Conservation (phyloP, 1,140 invertebrate species). For the Megalonaias nervosa region DNA sequence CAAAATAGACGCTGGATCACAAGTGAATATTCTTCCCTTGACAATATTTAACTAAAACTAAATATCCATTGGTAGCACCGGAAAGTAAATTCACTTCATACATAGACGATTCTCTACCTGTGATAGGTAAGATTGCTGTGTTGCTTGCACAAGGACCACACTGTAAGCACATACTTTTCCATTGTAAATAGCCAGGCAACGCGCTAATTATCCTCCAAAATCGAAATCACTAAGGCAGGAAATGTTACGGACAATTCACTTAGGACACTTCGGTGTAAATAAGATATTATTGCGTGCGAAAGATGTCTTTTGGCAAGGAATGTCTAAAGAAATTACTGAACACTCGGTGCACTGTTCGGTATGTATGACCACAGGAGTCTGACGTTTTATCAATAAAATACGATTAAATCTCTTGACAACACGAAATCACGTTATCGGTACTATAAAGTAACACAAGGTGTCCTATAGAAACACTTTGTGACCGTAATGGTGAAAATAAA, state of each 20-base stretch:
- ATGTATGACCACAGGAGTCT: too few species aligned
- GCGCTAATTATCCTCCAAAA: too few species aligned
- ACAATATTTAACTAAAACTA: too few species aligned
- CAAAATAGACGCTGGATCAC: too few species aligned
- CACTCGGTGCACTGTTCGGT: conserved; percentile 33
- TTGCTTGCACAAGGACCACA: background rate
- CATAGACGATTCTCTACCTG: background rate
- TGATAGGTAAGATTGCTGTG: conserved; percentile 1
- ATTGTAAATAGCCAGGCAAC: too few species aligned
- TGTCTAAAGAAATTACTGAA: conserved; percentile 47
- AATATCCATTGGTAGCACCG: background rate
- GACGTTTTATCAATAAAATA: too few species aligned
- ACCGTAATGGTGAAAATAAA: too few species aligned
- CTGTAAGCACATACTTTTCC: background rate
- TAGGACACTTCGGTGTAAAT: conserved; percentile 39
- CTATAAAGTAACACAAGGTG: too few species aligned
- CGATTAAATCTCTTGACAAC: too few species aligned
- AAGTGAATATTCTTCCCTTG: too few species aligned
- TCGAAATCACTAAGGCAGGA: conserved; percentile 28
- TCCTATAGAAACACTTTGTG: too few species aligned
- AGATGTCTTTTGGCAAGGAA: conserved; percentile 46
- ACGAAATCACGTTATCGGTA: too few species aligned
- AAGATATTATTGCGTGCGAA: conserved; percentile 35
- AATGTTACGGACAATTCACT: conserved; percentile 37
- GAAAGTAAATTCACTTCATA: conserved; percentile 11